Evolutionary conservation across 2,797 vertebrate genomes (phyloP), one percentile per base, ranked within the genome.

Genomic region (Mycteria americana): DNA sequence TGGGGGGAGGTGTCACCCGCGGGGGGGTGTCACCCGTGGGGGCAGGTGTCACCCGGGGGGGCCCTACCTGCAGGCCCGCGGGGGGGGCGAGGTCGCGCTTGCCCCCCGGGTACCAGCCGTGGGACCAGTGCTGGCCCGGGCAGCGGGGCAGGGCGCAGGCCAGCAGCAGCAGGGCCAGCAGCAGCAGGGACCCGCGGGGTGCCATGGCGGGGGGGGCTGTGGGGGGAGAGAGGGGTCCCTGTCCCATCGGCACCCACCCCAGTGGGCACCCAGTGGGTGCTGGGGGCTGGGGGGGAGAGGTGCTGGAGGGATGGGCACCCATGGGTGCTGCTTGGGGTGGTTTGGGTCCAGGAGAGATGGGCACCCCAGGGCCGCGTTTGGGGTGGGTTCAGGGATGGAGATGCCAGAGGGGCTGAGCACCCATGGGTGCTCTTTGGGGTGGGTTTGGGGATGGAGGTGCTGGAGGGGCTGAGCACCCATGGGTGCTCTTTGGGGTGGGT

Each of bases 21-120:
- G 41, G 41, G 41, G 35, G n/a, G 41, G 41, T 41, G 41, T 41
- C 41, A 41, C 41, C 28, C 18, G 53, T 30, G 53, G 25, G 57
- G 35, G 35, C n/a, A n/a, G 35, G 35, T 35, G 35, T 35, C 35
- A 35, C 35, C 35, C n/a, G n/a, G n/a, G 35, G 35, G 35, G 35
- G 35, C 35, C 35, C 35, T 64, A 99, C 99, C 98, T 98, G 98
- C 90, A 97, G 94, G 1, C 95, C 89, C 13, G 92, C 77, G 18
- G 98, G 98, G 24, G 95, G 79, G 33, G 98, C 98, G 31, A 99
- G 92, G 70, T 98, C 98, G 95, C 98, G 94, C 90, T 99, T 99
- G 80, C 99, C 98, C 95, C 98, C 98, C 0, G 99, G 99, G 89
- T 99, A 99, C 99, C 99, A 99, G 64, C 99, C 98, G 25, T 99